phyloP scores from a whole-genome alignment of 2,888 invertebrate genomes.

The Eristalis arbustorum region DNA sequence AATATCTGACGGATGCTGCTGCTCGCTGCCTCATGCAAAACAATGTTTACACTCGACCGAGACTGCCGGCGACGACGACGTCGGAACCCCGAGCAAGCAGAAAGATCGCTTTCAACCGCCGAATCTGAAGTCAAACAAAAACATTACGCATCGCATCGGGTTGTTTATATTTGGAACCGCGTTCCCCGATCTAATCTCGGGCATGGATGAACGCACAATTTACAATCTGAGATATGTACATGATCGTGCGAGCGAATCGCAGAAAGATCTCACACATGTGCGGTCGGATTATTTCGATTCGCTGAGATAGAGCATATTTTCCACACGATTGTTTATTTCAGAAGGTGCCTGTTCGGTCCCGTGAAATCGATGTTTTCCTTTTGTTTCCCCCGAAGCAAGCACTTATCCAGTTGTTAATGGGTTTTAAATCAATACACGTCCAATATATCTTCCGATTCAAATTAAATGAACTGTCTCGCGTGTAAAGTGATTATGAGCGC shows the following conservation, averaged over 20 bases:
- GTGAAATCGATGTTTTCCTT: not conserved
- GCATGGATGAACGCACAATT: constrained; percentile 6
- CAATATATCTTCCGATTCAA: not conserved
- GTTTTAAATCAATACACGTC: not conserved
- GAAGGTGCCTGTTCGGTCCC: not conserved
- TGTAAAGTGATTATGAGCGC: not conserved
- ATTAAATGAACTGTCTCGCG: not conserved
- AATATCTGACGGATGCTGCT: no score
- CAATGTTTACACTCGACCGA: not conserved
- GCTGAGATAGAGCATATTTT: not conserved
- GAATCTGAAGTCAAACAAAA: not conserved
- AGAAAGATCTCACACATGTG: not conserved
- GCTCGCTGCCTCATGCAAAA: not conserved
- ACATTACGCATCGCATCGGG: not conserved
- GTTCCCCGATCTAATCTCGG: not conserved
- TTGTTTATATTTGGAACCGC: constrained; percentile 7
- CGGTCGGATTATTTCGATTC: not conserved
- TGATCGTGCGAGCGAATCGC: not conserved
- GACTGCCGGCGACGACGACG: not conserved
- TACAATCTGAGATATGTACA: not conserved
- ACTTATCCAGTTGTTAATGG: not conserved
- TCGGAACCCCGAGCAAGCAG: not conserved
- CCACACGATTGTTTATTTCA: not conserved
- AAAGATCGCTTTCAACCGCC: not conserved
- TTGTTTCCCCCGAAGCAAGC: not conserved